phyloP scores from a whole-genome alignment of 2,888 invertebrate genomes.

The Atrina japonica region DNA sequence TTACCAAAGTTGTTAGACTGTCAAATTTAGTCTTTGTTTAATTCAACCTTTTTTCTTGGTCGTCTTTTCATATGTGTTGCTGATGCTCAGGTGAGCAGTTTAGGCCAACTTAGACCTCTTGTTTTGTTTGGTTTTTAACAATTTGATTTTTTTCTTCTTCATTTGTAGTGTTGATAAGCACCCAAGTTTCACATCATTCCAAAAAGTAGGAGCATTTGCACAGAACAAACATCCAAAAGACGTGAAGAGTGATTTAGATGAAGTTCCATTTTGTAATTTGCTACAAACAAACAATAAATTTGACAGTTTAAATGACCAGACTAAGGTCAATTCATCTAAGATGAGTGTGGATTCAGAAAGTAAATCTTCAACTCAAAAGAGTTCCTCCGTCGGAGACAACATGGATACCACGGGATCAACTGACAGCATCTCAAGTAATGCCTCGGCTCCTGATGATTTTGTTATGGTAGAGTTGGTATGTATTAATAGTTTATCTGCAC shows the following conservation, averaged over 20 bases:
- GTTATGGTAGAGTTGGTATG: constrained; percentile 88
- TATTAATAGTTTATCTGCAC: constrained; percentile 60
- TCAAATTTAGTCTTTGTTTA: neutral
- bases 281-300: constrained; percentile 52
- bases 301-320: constrained; percentile 2
- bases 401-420: constrained; percentile 44
- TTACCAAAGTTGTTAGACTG: no score
- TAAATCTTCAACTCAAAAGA: constrained; percentile 31
- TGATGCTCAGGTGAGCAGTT: no score
- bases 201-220: constrained; percentile 76
- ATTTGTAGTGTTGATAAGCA: constrained; percentile 63
- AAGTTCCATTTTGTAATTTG: constrained; percentile 76
- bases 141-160: constrained; percentile 10
- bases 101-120: no score
- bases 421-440: constrained; percentile 63
- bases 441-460: constrained; percentile 84
- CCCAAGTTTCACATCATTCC: constrained; percentile 63
- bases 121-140: no score
- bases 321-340: constrained; percentile 13
- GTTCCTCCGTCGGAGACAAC: constrained; percentile 30
- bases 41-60: neutral
- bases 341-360: constrained; percentile 19
- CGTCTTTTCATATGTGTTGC: neutral
- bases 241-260: constrained; percentile 61
- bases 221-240: constrained; percentile 54